A percentile compares a stretch with the other conserved stretches of the same genome.
Conservation (phyloP, 2,888 invertebrate genomes). For the Leptopterna dolabrata region DNA sequence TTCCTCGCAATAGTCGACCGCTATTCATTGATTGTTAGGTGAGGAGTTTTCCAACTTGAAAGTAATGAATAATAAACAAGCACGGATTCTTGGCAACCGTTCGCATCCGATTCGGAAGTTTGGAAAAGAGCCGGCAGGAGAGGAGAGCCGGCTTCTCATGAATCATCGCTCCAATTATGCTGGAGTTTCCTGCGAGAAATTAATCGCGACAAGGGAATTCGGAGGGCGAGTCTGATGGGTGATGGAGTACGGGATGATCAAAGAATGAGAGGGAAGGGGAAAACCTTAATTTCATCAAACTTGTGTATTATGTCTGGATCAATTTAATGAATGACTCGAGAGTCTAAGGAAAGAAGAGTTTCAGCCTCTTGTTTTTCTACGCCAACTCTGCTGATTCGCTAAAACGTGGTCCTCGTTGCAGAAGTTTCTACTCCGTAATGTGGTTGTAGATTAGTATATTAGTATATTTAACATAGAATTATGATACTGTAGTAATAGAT, state of each 20-base stretch:
- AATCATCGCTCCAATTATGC: conserved; percentile 28
- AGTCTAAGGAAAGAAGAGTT: not conserved
- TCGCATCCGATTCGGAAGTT: not conserved
- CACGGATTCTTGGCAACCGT: not conserved
- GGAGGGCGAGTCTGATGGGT: not conserved
- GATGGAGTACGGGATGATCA: not conserved
- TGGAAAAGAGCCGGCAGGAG: not conserved
- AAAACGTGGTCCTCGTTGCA: too few relatives aligned
- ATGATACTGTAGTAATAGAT: too few relatives aligned
- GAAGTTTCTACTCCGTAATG: too few relatives aligned
- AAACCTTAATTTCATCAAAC: conserved; percentile 32
- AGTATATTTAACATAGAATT: too few relatives aligned
- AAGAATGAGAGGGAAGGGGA: not conserved
- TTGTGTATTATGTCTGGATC: conserved; percentile 27
- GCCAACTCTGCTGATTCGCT: not conserved
- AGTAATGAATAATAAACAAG: not conserved
- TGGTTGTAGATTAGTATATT: too few relatives aligned
- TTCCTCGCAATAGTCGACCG: too few relatives aligned
- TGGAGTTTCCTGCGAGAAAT: not conserved
- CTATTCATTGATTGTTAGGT: not conserved
- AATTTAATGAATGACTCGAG: conserved; percentile 13
- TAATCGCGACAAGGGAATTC: not conserved
- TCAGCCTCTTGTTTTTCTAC: not conserved
- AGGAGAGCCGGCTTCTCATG: not conserved
- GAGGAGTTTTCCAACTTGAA: not conserved